Conservation (phyloP, 2,888 invertebrate genomes). For the Drosophila pegasa region DNA sequence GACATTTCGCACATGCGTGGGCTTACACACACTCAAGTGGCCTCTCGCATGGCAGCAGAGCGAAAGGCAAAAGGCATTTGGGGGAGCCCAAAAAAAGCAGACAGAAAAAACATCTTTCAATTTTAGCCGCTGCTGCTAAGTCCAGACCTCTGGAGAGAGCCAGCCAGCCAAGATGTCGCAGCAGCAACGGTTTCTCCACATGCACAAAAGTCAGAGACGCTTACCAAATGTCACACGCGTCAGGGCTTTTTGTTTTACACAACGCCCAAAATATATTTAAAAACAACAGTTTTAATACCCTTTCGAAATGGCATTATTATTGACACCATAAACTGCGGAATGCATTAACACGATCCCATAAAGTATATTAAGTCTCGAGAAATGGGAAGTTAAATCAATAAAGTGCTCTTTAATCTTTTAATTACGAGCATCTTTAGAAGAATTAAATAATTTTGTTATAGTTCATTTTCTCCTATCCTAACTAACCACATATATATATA, state of each 20-base stretch:
- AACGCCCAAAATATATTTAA: constrained; percentile 22
- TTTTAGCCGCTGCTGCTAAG: constrained; percentile 47
- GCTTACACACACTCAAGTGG: constrained; percentile 40
- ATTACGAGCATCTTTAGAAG: not conserved
- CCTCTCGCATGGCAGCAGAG: constrained; percentile 28
- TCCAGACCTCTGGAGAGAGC: constrained; percentile 30
- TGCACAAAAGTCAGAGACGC: constrained; percentile 43
- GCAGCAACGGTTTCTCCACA: constrained; percentile 22
- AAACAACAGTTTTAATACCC: constrained; percentile 22
- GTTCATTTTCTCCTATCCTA: too few species aligned
- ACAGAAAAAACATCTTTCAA: constrained; percentile 48
- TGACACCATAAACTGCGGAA: constrained; percentile 4
- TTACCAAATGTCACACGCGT: constrained; percentile 68
- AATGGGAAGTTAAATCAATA: not conserved
- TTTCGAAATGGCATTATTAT: constrained; percentile 8
- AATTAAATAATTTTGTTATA: too few species aligned
- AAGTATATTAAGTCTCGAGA: not conserved
- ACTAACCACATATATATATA: not conserved
- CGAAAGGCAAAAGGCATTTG: constrained; percentile 30
- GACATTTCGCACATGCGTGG: constrained; percentile 63
- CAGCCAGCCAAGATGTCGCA: constrained; percentile 2
- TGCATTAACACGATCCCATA: not conserved
- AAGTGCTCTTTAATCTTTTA: not conserved
- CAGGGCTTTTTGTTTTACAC: constrained; percentile 58
- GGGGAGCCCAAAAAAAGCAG: constrained; percentile 16